Evolutionary conservation across 2,888 invertebrate species (phyloP), one percentile per base, ranked within the genome.

Genomic region (Pocota personata): DNA sequence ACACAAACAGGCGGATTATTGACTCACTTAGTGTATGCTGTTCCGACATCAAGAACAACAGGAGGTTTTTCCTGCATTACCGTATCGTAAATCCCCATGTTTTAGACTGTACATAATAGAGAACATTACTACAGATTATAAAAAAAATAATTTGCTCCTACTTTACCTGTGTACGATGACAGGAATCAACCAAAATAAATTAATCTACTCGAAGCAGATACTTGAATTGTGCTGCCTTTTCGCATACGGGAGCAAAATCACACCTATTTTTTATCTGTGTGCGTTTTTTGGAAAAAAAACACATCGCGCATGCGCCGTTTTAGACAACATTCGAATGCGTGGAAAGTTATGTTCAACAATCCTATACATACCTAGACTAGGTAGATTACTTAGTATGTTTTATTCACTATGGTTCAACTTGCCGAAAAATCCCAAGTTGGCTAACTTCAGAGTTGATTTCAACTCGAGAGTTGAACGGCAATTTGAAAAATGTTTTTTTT

Each of bases 21-120:
- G 64, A 91, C 94, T 94, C 93, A 98, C 98, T 98, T 98, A 0
- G 98, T 98, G 90, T 97, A 98, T 19, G 97, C 97, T 48, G 95
- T 94, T 58, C 98, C 98, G 86, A 99, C 95, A 91, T 99, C 98
- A 84, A 98, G 92, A 14, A 98, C 96, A 0, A 98, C 96, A 12
- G 97, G 96, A 90, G 97, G 96, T 91, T 98, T 98, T 89, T 98
- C 98, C 89, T 96, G 96, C 89, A 96, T 95, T 57, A 96, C 94
- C 12, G 96, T 96, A 93, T 98, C 97, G 90, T 96, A 98, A 1
- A 97, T 92, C 21, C 96, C 95, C 96, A 96, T 96, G 69, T 76
- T 89, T 60, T 16, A 7, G 4, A 10, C n/a, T 16, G n/a, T 3
- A 32, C 30, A 40, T 16, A 16, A 4, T 19, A 10, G 0, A 50